Base-by-base conservation (phyloP, 2,888 invertebrate genomes). In the Leptodirus hochenwartii region DNA sequence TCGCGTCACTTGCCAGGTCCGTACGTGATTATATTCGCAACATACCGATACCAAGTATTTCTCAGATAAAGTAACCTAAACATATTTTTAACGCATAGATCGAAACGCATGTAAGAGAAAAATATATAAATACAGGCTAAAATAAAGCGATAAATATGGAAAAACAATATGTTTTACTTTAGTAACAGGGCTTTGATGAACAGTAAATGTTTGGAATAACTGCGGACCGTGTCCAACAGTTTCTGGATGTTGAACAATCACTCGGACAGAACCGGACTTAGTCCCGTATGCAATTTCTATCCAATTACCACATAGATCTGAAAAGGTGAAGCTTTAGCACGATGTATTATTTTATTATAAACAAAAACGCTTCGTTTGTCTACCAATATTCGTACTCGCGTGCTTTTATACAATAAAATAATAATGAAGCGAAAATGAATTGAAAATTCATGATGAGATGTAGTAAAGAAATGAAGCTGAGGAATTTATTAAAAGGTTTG, bases 241-340 rank as follows among this genome's bases (percentile, higher is more conserved):
- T 59, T 98, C 96, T 2, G 96, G 96, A 57, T 98, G 96, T 47
- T 96, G 96, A 0, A 96, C 95, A 34, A 98, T 95, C 2, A 98
- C 91, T 16, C 95, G 67, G 11, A 98, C 95, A 1, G 85, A 85
- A 2, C 96, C 96, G 11, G 82, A 84, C 40, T 81, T 77, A 0
- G 96, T 98, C 3, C 96, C 98, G 54, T 98, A 98, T 1, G 96
- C 98, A 45, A 98, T 96, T 61, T 98, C 98, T 47, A 98, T 93
- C 95, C 96, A 96, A 58, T 96, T 96, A 25, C 95, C 95, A 57
- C 90, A 90, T 34, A 91, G 63, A 64, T 85, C 91, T 88, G 50
- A 23, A 43, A 43, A 34, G 31, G 31, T 32, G 31, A 39, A 36
- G 34, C 20, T 6, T 20, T 20, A 20, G n/a, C 8, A 8, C n/a